Evolutionary conservation across 2,888 invertebrate genomes (phyloP), one percentile per base, ranked within the genome.

Genomic region (Allolobophora icterica): DNA sequence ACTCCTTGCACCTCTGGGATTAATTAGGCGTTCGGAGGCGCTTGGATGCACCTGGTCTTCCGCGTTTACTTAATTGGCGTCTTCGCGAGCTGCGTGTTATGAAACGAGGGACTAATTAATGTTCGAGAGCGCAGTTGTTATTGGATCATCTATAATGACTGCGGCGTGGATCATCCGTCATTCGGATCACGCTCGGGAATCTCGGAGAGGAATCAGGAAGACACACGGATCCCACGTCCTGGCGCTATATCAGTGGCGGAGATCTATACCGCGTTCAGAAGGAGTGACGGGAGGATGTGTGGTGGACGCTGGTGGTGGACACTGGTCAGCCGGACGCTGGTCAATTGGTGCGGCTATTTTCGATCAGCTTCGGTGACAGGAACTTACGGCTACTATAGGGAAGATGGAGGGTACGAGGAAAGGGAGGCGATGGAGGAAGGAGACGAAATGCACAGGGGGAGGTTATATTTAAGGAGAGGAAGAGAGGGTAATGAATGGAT

Each of bases 341-440:
- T 71, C 71, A 71, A 71, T n/a, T 71, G 71, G 71, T n/a, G 71
- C 71, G 71, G 71, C 71, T 30, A 71, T 71, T 71, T n/a, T n/a
- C 71, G n/a, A n/a, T 71, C 71, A 71, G 71, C 30, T n/a, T 71
- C 71, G 71, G 71, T n/a, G 71, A 71, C 71, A 71, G 71, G 71
- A n/a, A n/a, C 30, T 71, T 24, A 6, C 52, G 52, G 52, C 21
- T 24, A 52, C 42, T 1, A n/a, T n/a, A 19, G 52, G 52, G n/a
- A n/a, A n/a, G 71, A n/a, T 5, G 30, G n/a, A 71, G 71, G 71
- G 71, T 11, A n/a, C 30, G 13, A 71, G n/a, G 71, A n/a, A 71
- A 71, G 71, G 71, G n/a, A 71, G 71, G 17, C 1, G 11, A 71
- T n/a, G n/a, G 30, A 71, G 71, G 71, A 71, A n/a, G 71, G n/a